Conservation (phyloP, 2,113 vertebrate species). For the Tenebrosternarchus preto region DNA sequence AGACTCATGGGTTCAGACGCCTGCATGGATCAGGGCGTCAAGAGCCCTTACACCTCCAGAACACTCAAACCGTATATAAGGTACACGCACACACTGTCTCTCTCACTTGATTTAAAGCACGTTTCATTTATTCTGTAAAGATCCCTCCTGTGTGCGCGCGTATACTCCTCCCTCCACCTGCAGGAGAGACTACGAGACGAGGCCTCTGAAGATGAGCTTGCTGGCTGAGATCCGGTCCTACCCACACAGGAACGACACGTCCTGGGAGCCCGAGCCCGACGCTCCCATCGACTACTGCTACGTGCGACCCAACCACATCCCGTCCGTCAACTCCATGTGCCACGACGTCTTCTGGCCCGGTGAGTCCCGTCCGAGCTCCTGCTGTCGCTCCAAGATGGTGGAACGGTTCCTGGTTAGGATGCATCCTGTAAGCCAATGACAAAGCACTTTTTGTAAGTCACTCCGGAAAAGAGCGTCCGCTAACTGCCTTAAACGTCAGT, state of each 20-base stretch:
- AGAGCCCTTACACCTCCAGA: slow-evolving; percentile 94
- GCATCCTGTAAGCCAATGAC: too few relatives aligned
- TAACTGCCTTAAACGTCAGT: too few relatives aligned
- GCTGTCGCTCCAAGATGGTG: too few relatives aligned
- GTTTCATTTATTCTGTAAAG: too few relatives aligned
- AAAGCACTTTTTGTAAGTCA: too few relatives aligned
- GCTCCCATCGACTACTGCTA: slow-evolving; percentile 96
- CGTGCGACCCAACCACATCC: slow-evolving; percentile 92
- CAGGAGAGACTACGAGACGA: slow-evolving; percentile 93
- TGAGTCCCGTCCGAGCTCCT: slow-evolving; percentile 60
- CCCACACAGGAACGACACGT: slow-evolving; percentile 75
- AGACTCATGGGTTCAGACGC: slow-evolving; percentile 88
- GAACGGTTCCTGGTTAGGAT: too few relatives aligned
- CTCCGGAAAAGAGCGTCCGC: too few relatives aligned
- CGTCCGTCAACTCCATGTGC: slow-evolving; percentile 95
- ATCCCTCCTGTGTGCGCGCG: too few relatives aligned
- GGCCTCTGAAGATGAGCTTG: slow-evolving; percentile 84
- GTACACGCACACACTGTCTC: slow-evolving; percentile 62
- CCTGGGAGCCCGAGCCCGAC: slow-evolving; percentile 81
- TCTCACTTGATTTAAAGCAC: too few relatives aligned
- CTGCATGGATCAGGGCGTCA: slow-evolving; percentile 82
- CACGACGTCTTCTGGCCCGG: slow-evolving; percentile 98
- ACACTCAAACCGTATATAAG: slow-evolving; percentile 93
- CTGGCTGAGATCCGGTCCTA: slow-evolving; percentile 84
- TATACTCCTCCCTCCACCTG: slow-evolving; percentile 21